Evolutionary conservation across 2,113 vertebrate genomes (phyloP), one percentile per base, ranked within the genome.

Genomic region (Merops nubicus): DNA sequence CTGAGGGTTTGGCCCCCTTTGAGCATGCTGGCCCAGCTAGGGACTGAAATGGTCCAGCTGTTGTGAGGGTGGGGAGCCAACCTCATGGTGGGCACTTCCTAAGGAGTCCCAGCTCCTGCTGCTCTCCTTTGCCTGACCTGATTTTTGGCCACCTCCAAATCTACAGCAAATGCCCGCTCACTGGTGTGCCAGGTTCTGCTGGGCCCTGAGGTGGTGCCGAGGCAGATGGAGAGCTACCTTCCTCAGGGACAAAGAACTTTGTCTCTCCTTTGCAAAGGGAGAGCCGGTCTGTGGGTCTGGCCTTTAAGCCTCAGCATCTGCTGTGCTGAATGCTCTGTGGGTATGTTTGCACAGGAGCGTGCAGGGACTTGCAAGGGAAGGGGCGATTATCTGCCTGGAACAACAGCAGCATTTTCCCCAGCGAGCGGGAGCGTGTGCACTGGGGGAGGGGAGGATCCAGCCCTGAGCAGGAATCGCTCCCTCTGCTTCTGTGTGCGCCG

Each of bases 361-460:
- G 96, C 95, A 89, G 93, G 67, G 85, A 96, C 96, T 93, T 95
- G 95, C 88, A 87, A 31, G 75, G 91, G 72, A 94, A 97, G 90
- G 96, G 95, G 96, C 13, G 63, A 97, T 95, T 94, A 96, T 93
- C 93, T 83, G 40, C 90, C 90, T 72, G 93, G 60, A 96, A 81
- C 57, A 67, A 91, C 64, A 47, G 96, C 91, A 53, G 88, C 79
- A 11, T 89, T 96, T 81, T 96, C 94, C 94, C 86, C 91, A 67
- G 72, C 80, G 21, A 63, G 96, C 6, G 38, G 68, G 50, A 96
- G 93, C 76, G 43, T 81, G 88, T 54, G 80, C 0, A 5, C 95
- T 48, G 95, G 88, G 88, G 93, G 95, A 48, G 15, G 95, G 95
- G 95, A 96, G 64, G 64, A 87, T 67, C 79, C 83, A 25, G 80